phyloP scores from a whole-genome alignment of 2,888 invertebrate genomes.

The Glaucopsyche alexis region DNA sequence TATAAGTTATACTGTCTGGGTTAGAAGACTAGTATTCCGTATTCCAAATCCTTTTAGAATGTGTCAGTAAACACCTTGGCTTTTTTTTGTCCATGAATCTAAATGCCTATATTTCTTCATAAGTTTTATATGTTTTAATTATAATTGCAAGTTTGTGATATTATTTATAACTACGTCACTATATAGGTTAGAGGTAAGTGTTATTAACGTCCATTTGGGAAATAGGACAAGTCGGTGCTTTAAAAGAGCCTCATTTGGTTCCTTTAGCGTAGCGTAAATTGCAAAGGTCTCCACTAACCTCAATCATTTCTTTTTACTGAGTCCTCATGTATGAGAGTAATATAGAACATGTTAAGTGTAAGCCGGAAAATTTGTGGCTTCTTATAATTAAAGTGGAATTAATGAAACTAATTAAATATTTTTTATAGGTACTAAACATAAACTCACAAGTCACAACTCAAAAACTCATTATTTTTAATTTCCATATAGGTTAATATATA shows the following conservation, averaged over 20 bases:
- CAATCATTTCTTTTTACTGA: conserved; percentile 8
- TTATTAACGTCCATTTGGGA: conserved; percentile 20
- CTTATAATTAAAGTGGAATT: no score
- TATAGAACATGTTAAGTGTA: neutral
- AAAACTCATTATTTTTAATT: no score
- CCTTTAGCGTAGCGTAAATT: neutral
- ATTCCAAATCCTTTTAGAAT: no score
- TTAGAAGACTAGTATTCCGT: no score
- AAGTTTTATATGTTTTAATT: neutral
- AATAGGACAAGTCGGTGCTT: conserved; percentile 22
- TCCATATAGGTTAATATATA: no score
- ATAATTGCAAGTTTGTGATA: neutral
- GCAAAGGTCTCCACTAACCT: neutral
- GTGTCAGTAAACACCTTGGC: no score
- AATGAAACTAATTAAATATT: no score
- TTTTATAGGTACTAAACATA: no score
- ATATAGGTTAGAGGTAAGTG: neutral
- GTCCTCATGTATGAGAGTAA: neutral
- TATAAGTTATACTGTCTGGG: no score
- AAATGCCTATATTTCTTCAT: neutral
- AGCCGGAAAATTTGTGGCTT: neutral
- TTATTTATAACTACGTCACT: neutral
- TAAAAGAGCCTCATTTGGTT: conserved; percentile 16
- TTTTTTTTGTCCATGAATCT: neutral
- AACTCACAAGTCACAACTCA: no score